These are phyloP conservation scores for Liolophura sinensis DNA, from an alignment of 1,140 invertebrate species.

Conservation along the genomic window DNA sequence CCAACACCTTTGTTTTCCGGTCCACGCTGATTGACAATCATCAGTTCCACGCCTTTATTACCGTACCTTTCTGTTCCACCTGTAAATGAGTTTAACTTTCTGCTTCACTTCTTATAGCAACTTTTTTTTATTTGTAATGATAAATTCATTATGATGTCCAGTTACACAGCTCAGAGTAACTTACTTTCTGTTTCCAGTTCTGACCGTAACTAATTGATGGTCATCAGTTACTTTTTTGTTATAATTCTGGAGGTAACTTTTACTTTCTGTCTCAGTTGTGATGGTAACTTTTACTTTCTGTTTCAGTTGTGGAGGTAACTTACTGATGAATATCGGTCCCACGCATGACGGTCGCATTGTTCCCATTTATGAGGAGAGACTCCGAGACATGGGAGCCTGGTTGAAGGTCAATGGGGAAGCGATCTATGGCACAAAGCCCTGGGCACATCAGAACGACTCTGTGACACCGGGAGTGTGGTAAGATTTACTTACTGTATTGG, in stretches of 20 bases:
- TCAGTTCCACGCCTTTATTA: no score
- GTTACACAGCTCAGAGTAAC: no score
- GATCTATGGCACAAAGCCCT: constrained; percentile 80
- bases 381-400: constrained; percentile 72
- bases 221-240: background rate
- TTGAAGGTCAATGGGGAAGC: constrained; percentile 82
- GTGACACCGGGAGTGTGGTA: constrained; percentile 64
- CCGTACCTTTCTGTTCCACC: no score
- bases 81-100: no score
- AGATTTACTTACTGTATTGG: no score
- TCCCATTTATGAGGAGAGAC: constrained; percentile 86
- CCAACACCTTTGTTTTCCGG: background rate
- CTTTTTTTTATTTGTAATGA: no score
- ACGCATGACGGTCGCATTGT: constrained; percentile 85
- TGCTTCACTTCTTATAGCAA: no score
- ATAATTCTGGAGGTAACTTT: background rate
- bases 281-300: background rate
- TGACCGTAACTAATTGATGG: background rate
- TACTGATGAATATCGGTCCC: constrained; percentile 87
- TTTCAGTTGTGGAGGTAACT: constrained; percentile 81
- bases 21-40: no score
- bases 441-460: constrained; percentile 77
- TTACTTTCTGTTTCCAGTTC: no score
- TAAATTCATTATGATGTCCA: no score
- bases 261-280: background rate